Conservation (phyloP, 2,797 vertebrate species). For the Sandelia bainsii region DNA sequence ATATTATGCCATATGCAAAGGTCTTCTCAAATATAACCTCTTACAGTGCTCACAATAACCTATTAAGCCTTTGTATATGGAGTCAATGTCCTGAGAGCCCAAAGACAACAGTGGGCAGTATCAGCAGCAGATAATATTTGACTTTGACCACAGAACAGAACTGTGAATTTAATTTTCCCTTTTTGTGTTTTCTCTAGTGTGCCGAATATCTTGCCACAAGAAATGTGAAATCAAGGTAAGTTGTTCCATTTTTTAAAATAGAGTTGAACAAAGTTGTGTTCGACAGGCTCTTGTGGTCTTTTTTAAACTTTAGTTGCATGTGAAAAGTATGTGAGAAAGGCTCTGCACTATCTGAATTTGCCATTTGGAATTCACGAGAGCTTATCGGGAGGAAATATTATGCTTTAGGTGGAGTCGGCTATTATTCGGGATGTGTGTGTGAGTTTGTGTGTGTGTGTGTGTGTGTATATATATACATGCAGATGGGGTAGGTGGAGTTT, state of each 20-base stretch:
- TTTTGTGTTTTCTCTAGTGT: constrained; percentile 81
- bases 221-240: constrained; percentile 97
- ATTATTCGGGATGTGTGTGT: constrained; percentile 24
- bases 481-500: constrained; percentile 52
- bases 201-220: constrained; percentile 92
- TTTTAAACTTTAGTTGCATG: not conserved
- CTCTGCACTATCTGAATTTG: constrained; percentile 15
- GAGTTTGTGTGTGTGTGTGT: constrained; percentile 9
- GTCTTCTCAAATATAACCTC: too few species aligned
- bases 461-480: constrained; percentile 32
- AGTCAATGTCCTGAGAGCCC: constrained; percentile 29
- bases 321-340: not conserved
- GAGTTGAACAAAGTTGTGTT: not conserved
- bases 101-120: constrained; percentile 33
- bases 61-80: constrained; percentile 20
- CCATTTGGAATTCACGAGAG: constrained; percentile 41
- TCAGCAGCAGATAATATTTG: constrained; percentile 64
- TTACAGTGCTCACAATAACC: constrained; percentile 3
- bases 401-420: constrained; percentile 54
- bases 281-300: not conserved
- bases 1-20: not conserved
- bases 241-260: not conserved
- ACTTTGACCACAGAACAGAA: constrained; percentile 64
- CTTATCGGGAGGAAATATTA: constrained; percentile 60
- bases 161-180: constrained; percentile 44